Base-by-base conservation (phyloP, 2,113 vertebrate genomes). In the Chunga burmeisteri region DNA sequence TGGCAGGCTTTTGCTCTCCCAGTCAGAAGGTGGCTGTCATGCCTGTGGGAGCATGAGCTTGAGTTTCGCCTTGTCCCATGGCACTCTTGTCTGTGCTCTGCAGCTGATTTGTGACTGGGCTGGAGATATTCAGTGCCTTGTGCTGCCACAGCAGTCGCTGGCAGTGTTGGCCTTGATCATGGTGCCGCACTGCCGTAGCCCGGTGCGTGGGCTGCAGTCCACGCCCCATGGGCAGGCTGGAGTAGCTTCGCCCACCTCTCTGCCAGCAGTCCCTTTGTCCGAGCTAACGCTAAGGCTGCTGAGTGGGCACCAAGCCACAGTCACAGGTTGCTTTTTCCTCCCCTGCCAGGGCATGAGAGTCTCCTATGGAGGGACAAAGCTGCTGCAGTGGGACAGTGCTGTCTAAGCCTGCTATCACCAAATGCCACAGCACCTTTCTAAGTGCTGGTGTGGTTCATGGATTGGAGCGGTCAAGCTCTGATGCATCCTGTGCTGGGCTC, bases 151-250 rank as follows among this genome's bases (percentile, higher is more conserved):
- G 38, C 38, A 53, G 23, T 34, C 0, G 2, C 62, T 11, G n/a
- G 53, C 3, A 1, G 32, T 2, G 0, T 5, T 49, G 34, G 40
- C n/a, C 61, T 67, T 5, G 0, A 38, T 53, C 23, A 3, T 10
- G 38, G 55, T 36, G 36, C 25, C 22, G 72, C 0, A 1, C 49
- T 40, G 56, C 56, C 1, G 2, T 13, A 42, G 61, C 40, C 63
- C 1, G 0, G 21, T 15, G 30, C 0, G 1, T n/a, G 25, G 47
- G 23, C 63, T 62, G 63, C 0, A 5, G 9, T 15, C 30, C 0
- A 1, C 44, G 44, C 22, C 21, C 32, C 20, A 2, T 1, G 1
- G 18, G 26, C 38, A n/a, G 66, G 27, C 36, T 26, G 30, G 44
- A 27, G 13, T 25, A 40, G 47, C 40, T 53, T 40, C 38, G 27